Percentiles rank a stretch among this genome's conserved stretches.
Evolutionary conservation across 2,888 invertebrate genomes (phyloP).

Genomic region (Acronicta aceris): DNA sequence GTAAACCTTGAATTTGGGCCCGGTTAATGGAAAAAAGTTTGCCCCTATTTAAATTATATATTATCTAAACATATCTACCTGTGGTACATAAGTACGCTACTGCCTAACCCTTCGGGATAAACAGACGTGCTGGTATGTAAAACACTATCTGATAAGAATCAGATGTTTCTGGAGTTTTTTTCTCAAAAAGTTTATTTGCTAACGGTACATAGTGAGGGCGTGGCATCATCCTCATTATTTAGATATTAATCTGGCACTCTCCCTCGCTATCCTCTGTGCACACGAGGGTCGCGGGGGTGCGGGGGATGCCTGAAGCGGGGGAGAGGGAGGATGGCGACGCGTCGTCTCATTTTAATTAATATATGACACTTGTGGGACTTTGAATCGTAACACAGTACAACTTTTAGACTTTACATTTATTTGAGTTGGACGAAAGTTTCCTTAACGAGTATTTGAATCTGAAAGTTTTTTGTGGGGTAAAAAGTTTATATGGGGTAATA

Average conservation of each 20-base stretch:
- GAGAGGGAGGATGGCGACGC: conserved; percentile 30
- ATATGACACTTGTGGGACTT: conserved; percentile 70
- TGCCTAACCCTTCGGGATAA: too few relatives aligned
- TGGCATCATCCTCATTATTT: conserved; percentile 86
- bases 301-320: conserved; percentile 17
- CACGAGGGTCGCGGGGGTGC: conserved; percentile 29
- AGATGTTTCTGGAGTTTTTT: too few relatives aligned
- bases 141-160: too few relatives aligned
- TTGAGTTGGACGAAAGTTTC: conserved; percentile 38
- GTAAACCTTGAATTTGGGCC: too few relatives aligned
- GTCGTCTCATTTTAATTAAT: conserved; percentile 75
- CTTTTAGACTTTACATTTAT: conserved; percentile 47
- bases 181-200: conserved; percentile 58
- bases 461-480: conserved; percentile 19
- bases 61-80: too few relatives aligned
- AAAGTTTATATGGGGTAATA: not conserved
- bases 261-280: conserved; percentile 56
- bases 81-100: too few relatives aligned
- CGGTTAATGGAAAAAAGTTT: too few relatives aligned
- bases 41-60: too few relatives aligned
- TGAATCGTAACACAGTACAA: conserved; percentile 33
- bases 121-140: too few relatives aligned
- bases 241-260: conserved; percentile 86
- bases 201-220: conserved; percentile 74
- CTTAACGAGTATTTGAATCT: conserved; percentile 15